Base-by-base conservation (phyloP, 2,113 vertebrate genomes). In the Oenanthe oenanthe region DNA sequence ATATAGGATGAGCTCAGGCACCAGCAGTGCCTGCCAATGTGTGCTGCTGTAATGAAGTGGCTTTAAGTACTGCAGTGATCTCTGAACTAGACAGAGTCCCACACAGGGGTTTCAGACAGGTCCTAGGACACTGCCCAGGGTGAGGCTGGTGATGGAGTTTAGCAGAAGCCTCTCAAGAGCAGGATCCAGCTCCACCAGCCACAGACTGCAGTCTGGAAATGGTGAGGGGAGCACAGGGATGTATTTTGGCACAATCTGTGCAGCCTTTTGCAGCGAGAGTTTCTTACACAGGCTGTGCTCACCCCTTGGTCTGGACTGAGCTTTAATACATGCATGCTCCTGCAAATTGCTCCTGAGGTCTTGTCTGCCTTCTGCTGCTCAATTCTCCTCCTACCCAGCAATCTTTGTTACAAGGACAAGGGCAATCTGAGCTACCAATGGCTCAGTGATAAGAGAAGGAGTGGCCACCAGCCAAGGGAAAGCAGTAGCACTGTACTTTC, bases 311-410 rank as follows among this genome's bases (percentile, higher is more conserved):
- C 56, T 47, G 47, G 22, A 10, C 19, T 6, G 8, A 76, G 38
- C 6, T 32, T 84, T 79, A 58, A 67, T 16, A 83, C 1, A 0
- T 26, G 10, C 1, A 0, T 29, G 7, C n/a, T 81, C 42, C 50
- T 73, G 60, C 2, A 4, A 81, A 43, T 22, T 54, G 60, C 18
- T 65, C 28, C 26, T 32, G 77, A 73, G 24, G 12, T 57, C 48
- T 57, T 47, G 17, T 51, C 36, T 88, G 70, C 58, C 21, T 77
- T 84, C 26, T 60, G n/a, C 26, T 51, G 54, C 36, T 51, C 70
- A 48, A 7, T 48, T 92, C 40, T 75, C 32, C 53, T 62, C 29
- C 85, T 47, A n/a, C 22, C 26, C 56, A 73, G 68, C 54, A 42
- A 43, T n/a, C 63, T 71, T 53, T 53, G 17, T 60, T 42, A 45